Evolutionary conservation across 2,113 vertebrate species (phyloP), one percentile per base, ranked within the genome.

Genomic region (Leucosticte australis): DNA sequence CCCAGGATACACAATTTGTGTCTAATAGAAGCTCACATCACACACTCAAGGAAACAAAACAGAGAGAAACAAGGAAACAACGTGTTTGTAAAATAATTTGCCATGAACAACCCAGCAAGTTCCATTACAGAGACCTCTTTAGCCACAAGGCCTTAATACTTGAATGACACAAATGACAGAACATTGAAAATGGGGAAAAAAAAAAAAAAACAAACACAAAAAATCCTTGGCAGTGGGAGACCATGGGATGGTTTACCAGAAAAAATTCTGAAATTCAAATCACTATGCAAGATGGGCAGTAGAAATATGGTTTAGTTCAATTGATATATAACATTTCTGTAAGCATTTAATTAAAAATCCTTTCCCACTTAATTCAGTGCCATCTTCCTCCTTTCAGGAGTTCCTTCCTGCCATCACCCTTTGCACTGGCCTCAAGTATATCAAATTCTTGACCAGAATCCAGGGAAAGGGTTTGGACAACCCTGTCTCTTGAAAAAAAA

Each of bases 41-140:
- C 37, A 65, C 49, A 39, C 14, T 53, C 15, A 46, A 76, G 49
- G 26, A 76, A 92, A 86, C 28, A 78, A 87, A 82, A 27, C 23
- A 79, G 49, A 86, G 31, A 60, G 49, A 82, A 95, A 76, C 9
- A 37, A 26, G n/a, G 44, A 91, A 90, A 76, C n/a, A 62, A 67
- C 0, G 1, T 44, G 30, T 33, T n/a, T 74, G 33, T 22, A 84
- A 68, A 47, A 89, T 35, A 82, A 90, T 75, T 79, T 69, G 27
- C 44, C 52, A 28, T 47, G 35, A 92, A 64, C 18, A 75, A 18
- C 44, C 35, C 81, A 84, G 56, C 35, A 75, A 81, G 56, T 59
- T 70, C 59, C 33, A 78, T 78, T 81, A 35, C 28, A 81, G 52
- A 89, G 42, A 57, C 4, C 28, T 71, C 53, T 47, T 35, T 2